Evolutionary conservation across 2,888 invertebrate genomes (phyloP), one percentile per base, ranked within the genome.

Genomic region (Drosophila birchii): DNA sequence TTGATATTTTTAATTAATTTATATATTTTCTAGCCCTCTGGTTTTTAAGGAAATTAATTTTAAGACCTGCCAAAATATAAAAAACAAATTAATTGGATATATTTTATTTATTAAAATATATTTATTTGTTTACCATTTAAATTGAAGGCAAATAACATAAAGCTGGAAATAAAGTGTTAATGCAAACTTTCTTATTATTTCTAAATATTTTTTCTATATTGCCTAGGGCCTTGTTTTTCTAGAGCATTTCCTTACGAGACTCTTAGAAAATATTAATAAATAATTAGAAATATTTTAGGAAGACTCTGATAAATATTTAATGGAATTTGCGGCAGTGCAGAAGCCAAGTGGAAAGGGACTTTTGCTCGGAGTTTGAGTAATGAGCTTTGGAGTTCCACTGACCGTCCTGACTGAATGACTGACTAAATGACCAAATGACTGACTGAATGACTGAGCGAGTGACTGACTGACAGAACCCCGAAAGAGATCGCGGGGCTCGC

Each of bases 341-440:
- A 20, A 4, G 14, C 43, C 18, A 34, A 34, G 20, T 43, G 26
- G 43, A 43, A 26, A 61, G 57, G 57, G 57, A 41, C 11, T 61
- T 61, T 49, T 4, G 32, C 23, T 14, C 26, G 12, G 36, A 73
- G 76, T 79, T 86, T 84, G 81, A 86, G 76, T 86, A 84, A 86
- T 86, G 85, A 86, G 84, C 78, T 72, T 61, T 66, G 74, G 67
- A 78, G 80, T 78, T 79, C 72, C 79, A 68, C 73, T 62, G 78
- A 78, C 77, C 84, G 80, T 73, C 77, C 70, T 73, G 78, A 74
- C 76, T 69, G 68, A 60, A 53, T 53, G 51, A 53, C 36, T 51
- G 51, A 36, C 51, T 51, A 36, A 51, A 23, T 51, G 49, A 49
- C 49, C 18, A 32, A 49, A 32, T 49, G 32, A 76, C 69, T 63